These are phyloP conservation scores for Sycobia sp. DNA, from an alignment of 1,140 invertebrate species.

Conservation along the genomic window DNA sequence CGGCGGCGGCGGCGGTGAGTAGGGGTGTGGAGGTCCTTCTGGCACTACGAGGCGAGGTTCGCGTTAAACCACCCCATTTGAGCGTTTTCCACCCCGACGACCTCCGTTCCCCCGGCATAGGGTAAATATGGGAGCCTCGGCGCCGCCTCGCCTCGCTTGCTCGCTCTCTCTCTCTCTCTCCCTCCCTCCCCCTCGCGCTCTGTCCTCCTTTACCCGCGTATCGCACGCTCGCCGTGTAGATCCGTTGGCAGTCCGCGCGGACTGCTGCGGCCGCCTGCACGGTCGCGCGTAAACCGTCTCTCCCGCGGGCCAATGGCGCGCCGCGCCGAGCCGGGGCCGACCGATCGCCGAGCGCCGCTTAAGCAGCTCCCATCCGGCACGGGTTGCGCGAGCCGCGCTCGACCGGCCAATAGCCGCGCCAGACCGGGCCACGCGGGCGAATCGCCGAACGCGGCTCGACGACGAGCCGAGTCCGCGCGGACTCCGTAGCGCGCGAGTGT, in stretches of 20 bases:
- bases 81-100: constrained; percentile 62
- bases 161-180: constrained; percentile 22
- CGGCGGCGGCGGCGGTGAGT: constrained; percentile 23
- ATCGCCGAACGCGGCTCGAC: too few species aligned
- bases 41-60: constrained; percentile 52
- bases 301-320: neutral
- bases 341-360: constrained; percentile 37
- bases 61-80: constrained; percentile 64
- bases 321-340: neutral
- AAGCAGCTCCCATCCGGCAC: constrained; percentile 21
- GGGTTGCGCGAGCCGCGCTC: neutral
- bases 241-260: neutral
- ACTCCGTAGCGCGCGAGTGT: too few species aligned
- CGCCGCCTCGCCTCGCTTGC: constrained; percentile 10
- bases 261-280: neutral
- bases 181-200: neutral
- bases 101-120: constrained; percentile 48
- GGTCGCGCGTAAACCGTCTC: neutral
- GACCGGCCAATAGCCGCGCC: too few species aligned
- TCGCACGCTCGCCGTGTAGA: too few species aligned
- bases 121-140: constrained; percentile 53
- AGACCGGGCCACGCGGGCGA: too few species aligned
- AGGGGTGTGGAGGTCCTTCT: constrained; percentile 51
- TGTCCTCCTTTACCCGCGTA: neutral
- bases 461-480: too few species aligned